Evolutionary conservation across 2,888 invertebrate species (phyloP), one percentile per base, ranked within the genome.

Genomic region (Caradrina clavipalpis): DNA sequence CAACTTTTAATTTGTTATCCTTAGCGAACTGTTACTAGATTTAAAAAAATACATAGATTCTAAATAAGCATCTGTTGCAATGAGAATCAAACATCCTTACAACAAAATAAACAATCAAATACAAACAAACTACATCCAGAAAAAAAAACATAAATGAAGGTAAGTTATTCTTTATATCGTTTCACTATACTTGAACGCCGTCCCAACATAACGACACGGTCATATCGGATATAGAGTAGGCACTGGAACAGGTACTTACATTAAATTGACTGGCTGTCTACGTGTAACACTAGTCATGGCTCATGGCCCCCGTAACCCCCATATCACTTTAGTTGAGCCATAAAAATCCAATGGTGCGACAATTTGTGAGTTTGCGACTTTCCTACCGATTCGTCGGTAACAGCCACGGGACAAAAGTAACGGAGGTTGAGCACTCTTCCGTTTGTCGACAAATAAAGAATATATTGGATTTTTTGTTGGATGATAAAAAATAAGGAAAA

Each of bases 401-500:
- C 67, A 55, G 63, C 69, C 56, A 62, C 60, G 49, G 58, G 68
- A 72, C 51, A 68, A 62, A 67, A 57, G 69, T 70, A 65, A 78
- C 56, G 50, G 70, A 69, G 59, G 64, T 67, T 61, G 71, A 81
- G 62, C 42, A 73, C 59, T 69, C 69, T 76, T 73, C 67, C 59
- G 64, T 73, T 77, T 69, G 64, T 71, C 59, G 69, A 69, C 58
- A 82, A 83, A 83, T 82, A 84, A 65, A 71, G 55, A 73, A 73
- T 70, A 75, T 83, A 82, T 84, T 80, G 69, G 76, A 72, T 74
- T 76, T 83, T 76, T 69, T 81, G 58, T 70, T 66, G 61, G 62
- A 77, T 80, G 69, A 78, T 76, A 74, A 84, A 83, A 80, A 67
- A 82, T 78, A 84, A 84, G 75, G 80, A 80, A 78, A 35, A 83